These are phyloP conservation scores for Hippasteria phrygiana DNA, from an alignment of 53 echinoderm and acorn worm species.

Conservation along the genomic window DNA sequence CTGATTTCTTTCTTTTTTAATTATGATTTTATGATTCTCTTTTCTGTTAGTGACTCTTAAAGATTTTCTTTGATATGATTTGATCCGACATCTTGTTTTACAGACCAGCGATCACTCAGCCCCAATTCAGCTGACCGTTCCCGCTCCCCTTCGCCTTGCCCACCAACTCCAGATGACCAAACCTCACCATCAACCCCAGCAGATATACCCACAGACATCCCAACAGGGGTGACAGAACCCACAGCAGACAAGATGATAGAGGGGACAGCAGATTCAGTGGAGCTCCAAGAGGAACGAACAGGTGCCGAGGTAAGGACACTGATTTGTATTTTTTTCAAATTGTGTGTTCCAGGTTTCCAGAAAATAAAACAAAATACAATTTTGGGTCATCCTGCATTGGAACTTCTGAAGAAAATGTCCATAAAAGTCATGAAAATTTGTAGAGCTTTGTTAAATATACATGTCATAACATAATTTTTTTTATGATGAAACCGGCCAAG, in stretches of 20 bases:
- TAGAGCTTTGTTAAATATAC: too few species aligned
- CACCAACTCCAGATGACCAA: neutral
- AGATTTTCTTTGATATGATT: neutral
- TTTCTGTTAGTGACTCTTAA: too few species aligned
- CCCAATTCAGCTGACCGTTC: slow-evolving; percentile 23
- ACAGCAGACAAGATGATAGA: slow-evolving; percentile 38
- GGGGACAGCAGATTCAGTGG: slow-evolving; percentile 28
- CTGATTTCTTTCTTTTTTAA: too few species aligned
- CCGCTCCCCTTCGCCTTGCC: slow-evolving; percentile 16
- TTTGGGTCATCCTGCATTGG: too few species aligned
- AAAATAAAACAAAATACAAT: too few species aligned
- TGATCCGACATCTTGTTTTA: neutral
- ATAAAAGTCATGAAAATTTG: too few species aligned
- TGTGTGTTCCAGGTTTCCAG: too few species aligned
- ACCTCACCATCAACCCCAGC: neutral
- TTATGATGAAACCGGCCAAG: too few species aligned
- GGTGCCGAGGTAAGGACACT: slow-evolving; percentile 74
- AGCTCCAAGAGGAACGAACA: slow-evolving; percentile 71
- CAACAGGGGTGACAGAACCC: slow-evolving; percentile 13
- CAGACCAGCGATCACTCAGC: slow-evolving; percentile 38
- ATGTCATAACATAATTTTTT: too few species aligned
- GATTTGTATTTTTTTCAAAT: neutral
- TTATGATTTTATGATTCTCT: too few species aligned
- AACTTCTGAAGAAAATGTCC: too few species aligned
- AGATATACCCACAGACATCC: neutral